A percentile compares a stretch with the other conserved stretches of the same genome.
These are phyloP conservation scores for Lampris megalopsis DNA, from an alignment of 2,113 vertebrate genomes.

Conservation along the genomic window DNA sequence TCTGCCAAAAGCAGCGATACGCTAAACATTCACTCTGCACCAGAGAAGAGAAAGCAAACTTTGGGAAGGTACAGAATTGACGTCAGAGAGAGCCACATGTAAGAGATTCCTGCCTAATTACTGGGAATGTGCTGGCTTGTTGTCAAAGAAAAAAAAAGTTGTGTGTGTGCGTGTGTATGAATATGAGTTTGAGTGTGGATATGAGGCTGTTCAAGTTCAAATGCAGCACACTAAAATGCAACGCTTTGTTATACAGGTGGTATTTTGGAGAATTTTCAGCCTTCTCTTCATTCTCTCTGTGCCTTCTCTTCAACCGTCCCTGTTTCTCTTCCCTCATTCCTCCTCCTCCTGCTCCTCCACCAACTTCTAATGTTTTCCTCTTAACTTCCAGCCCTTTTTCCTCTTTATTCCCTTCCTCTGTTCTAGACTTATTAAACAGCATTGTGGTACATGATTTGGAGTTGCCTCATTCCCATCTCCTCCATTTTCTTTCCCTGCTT, in stretches of 20 bases:
- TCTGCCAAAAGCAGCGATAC: constrained; percentile 75
- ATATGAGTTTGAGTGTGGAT: too few species aligned
- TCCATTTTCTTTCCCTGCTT: neutral
- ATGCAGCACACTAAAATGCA: constrained; percentile 54
- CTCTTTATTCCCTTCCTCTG: constrained; percentile 1
- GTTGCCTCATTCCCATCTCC: constrained; percentile 6
- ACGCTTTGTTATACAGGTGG: constrained; percentile 49
- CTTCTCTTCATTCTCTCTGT: constrained; percentile 1
- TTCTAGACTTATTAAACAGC: constrained; percentile 6
- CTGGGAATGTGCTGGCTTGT: constrained; percentile 78
- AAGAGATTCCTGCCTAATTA: constrained; percentile 83
- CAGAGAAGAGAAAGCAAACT: constrained; percentile 71
- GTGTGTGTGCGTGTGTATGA: neutral
- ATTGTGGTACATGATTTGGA: constrained; percentile 28
- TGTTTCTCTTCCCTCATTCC: neutral
- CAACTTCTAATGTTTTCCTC: neutral
- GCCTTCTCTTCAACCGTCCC: constrained; percentile 3
- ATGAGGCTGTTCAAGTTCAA: constrained; percentile 44
- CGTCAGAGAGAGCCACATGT: constrained; percentile 85
- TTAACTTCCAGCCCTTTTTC: neutral
- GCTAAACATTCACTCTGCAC: constrained; percentile 70
- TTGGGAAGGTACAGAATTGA: constrained; percentile 83
- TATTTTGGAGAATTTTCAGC: constrained; percentile 5
- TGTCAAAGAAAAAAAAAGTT: constrained; percentile 57
- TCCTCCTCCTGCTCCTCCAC: neutral